Evolutionary conservation across 2,797 vertebrate species (phyloP), one percentile per base, ranked within the genome.

Genomic region (Macropodus opercularis): DNA sequence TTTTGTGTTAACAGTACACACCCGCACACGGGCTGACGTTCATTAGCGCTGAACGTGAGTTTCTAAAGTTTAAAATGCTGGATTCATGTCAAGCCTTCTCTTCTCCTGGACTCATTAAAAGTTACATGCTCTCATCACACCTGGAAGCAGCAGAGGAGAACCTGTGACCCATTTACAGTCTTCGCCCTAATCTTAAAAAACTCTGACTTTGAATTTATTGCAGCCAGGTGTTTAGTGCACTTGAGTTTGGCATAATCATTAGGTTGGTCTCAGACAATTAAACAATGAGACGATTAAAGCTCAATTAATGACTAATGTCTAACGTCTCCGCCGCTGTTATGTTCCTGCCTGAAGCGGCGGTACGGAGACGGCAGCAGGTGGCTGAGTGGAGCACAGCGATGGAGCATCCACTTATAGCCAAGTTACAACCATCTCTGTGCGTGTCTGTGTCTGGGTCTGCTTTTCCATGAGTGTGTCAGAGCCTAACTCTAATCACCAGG

Each of bases 301-400:
- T 72, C 80, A 83, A 85, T 85, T 85, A 87, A 87, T 88, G 84
- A 80, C 72, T 82, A 87, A 83, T 76, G 77, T 80, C 67, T 74
- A 77, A 80, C 72, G 85, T 85, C 81, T 75, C 66, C 51, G 21
- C 48, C 62, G 41, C 57, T 60, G 71, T 75, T 77, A 73, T 77
- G 63, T 64, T 64, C 58, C 61, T 47, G 74, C 70, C 74, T 66
- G 68, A 66, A 68, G 77, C 43, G n/a, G 48, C 79, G 69, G 68
- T 80, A 51, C 5, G 27, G 67, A 50, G 63, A 71, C 1, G 62
- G 80, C 72, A 85, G 86, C 86, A 86, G 88, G 83, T 87, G 86
- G 84, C 79, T 77, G 77, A 85, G 73, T 72, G 65, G 35, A 69
- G 65, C 72, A 53, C 68, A 46, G 56, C 51, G 5, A 79, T 58